Conservation (phyloP, 1,140 invertebrate genomes). For the Cotesia chilonis region DNA sequence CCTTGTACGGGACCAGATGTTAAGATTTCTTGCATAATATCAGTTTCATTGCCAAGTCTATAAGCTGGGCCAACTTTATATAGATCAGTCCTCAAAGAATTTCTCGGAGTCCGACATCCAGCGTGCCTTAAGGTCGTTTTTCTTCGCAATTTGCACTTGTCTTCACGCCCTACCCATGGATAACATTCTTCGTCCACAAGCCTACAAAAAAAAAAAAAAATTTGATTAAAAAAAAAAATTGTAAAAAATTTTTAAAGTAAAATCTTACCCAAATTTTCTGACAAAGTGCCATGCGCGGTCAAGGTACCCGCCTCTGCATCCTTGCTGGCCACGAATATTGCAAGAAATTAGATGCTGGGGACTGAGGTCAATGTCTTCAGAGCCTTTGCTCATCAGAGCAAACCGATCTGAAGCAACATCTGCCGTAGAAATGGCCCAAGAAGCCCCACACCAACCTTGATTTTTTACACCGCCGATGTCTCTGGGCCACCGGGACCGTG, state of each 20-base stretch:
- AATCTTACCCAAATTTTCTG: conserved; percentile 78
- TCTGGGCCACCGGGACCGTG: conserved; percentile 76
- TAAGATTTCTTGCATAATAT: conserved; percentile 92
- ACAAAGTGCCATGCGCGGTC: conserved; percentile 92
- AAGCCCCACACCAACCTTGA: conserved; percentile 91
- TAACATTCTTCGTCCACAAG: conserved; percentile 84
- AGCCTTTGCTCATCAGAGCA: conserved; percentile 83
- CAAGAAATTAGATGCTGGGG: conserved; percentile 89
- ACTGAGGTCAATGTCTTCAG: conserved; percentile 75
- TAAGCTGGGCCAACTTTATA: conserved; percentile 89
- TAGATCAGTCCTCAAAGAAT: conserved; percentile 66
- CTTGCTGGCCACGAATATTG: conserved; percentile 77
- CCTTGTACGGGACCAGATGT: conserved; percentile 94
- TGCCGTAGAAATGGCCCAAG: conserved; percentile 91
- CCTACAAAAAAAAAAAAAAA: conserved; percentile 60
- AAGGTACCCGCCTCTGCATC: conserved; percentile 87
- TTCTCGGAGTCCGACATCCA: conserved; percentile 64
- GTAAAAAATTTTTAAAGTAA: not conserved
- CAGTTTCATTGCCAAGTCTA: conserved; percentile 77
- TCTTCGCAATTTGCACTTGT: conserved; percentile 69
- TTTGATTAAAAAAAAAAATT: not conserved
- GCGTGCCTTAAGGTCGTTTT: conserved; percentile 64
- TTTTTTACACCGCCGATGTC: conserved; percentile 79
- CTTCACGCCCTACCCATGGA: conserved; percentile 75
- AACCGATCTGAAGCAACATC: conserved; percentile 82